Evolutionary conservation across 2,113 vertebrate species (phyloP).

Genomic region (Furnarius figulus): DNA sequence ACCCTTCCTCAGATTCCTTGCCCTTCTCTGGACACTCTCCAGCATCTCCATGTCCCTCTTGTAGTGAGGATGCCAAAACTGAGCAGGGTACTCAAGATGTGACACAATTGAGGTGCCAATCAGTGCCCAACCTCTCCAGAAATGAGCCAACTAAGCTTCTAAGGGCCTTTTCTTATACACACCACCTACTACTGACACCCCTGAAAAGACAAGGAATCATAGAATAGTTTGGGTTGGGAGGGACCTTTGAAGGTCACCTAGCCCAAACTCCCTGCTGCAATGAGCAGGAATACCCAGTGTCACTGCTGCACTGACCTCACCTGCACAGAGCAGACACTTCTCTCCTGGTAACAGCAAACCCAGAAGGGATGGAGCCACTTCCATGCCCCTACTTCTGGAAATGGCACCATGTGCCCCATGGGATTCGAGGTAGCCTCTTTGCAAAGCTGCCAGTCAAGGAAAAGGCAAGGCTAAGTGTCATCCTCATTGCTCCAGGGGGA

Average conservation of each 20-base stretch:
- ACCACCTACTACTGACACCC: not conserved
- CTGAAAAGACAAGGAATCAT: not conserved
- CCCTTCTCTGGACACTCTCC: not conserved
- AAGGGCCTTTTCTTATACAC: not conserved
- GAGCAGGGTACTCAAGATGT: not conserved
- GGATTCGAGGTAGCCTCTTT: not conserved
- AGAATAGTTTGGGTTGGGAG: not conserved
- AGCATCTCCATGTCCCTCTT: not conserved
- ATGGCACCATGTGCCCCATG: not conserved
- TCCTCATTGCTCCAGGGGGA: not conserved
- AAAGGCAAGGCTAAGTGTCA: not conserved
- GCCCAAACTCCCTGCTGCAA: not conserved
- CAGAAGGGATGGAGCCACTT: not conserved
- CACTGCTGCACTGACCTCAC: not conserved
- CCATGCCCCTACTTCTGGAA: not conserved
- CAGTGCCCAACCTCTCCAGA: not conserved
- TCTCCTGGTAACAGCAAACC: not conserved
- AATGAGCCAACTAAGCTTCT: not conserved
- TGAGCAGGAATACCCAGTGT: not conserved
- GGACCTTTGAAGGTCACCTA: not conserved
- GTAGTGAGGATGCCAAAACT: not conserved
- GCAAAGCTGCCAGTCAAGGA: not conserved
- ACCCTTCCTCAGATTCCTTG: accelerated
- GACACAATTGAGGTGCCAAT: not conserved
- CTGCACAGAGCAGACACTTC: not conserved